A percentile compares a stretch with the other conserved stretches of the same genome.
Evolutionary conservation across 2,113 vertebrate genomes (phyloP).

Genomic region (Ursus arctos): DNA sequence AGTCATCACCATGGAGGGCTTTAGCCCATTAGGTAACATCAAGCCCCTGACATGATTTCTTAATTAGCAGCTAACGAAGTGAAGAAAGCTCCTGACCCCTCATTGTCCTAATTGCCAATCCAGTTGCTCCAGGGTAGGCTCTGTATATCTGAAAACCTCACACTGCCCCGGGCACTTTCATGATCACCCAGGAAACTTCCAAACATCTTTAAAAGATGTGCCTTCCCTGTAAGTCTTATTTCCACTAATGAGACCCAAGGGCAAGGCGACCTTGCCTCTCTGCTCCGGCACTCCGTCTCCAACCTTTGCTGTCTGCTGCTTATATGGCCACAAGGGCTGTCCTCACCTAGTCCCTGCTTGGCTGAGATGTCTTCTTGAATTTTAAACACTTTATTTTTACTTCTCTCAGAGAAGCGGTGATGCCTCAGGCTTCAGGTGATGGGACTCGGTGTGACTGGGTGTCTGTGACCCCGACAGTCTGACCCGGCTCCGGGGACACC

Average conservation of each 20-base stretch:
- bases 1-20: not conserved
- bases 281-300: not conserved
- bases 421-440: not conserved
- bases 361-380: constrained; percentile 59
- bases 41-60: constrained; percentile 10
- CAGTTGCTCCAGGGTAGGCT: not conserved
- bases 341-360: not conserved
- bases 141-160: constrained; percentile 32
- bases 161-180: not conserved
- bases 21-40: not conserved
- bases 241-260: constrained; percentile 72
- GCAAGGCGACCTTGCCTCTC: constrained; percentile 24
- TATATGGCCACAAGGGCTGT: not conserved
- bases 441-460: fast-evolving
- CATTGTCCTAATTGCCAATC: not conserved
- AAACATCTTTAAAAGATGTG: constrained; percentile 53
- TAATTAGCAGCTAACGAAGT: constrained; percentile 50
- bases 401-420: not conserved
- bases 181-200: constrained; percentile 51
- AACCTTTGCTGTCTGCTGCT: not conserved
- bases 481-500: not conserved
- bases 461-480: not conserved
- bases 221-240: constrained; percentile 48
- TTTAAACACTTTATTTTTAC: constrained; percentile 55
- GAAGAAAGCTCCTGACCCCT: not conserved